A percentile compares a stretch with the other conserved stretches of the same genome.
Conservation (phyloP, 2,888 invertebrate genomes). For the Rhyacophila evoluta region DNA sequence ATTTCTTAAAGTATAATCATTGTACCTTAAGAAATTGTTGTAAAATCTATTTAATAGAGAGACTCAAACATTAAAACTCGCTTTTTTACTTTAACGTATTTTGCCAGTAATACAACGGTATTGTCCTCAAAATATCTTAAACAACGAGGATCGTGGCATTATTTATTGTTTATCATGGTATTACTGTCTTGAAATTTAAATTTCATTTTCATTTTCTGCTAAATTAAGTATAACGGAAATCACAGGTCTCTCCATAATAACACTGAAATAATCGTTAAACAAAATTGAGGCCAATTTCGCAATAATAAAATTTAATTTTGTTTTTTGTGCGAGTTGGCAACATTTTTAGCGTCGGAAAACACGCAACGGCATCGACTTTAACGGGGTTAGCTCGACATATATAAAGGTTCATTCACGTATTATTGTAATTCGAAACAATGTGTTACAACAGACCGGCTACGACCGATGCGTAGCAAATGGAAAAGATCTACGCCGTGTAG, state of each 20-base stretch:
- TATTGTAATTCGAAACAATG: not conserved
- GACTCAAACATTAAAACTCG: too few relatives aligned
- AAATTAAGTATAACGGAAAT: not conserved
- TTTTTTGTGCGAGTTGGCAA: not conserved
- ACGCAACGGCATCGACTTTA: slow-evolving; percentile 8
- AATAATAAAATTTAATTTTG: not conserved
- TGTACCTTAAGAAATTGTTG: too few relatives aligned
- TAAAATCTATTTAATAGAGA: too few relatives aligned
- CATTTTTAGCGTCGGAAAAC: not conserved
- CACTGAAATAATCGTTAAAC: not conserved
- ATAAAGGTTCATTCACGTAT: not conserved
- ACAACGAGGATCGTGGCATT: too few relatives aligned
- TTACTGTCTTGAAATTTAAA: too few relatives aligned
- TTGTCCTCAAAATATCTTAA: too few relatives aligned
- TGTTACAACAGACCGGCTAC: not conserved
- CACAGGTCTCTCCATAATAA: not conserved
- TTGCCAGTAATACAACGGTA: too few relatives aligned
- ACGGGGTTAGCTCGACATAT: slow-evolving; percentile 4
- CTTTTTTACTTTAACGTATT: too few relatives aligned
- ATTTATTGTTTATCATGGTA: too few relatives aligned
- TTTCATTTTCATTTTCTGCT: not conserved
- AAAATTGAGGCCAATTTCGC: not conserved
- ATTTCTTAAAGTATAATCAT: too few relatives aligned
- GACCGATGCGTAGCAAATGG: too few relatives aligned
- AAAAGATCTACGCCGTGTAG: too few relatives aligned